These are phyloP conservation scores for Sebastes iracundus DNA, from an alignment of 2,797 vertebrate species.

Conservation along the genomic window DNA sequence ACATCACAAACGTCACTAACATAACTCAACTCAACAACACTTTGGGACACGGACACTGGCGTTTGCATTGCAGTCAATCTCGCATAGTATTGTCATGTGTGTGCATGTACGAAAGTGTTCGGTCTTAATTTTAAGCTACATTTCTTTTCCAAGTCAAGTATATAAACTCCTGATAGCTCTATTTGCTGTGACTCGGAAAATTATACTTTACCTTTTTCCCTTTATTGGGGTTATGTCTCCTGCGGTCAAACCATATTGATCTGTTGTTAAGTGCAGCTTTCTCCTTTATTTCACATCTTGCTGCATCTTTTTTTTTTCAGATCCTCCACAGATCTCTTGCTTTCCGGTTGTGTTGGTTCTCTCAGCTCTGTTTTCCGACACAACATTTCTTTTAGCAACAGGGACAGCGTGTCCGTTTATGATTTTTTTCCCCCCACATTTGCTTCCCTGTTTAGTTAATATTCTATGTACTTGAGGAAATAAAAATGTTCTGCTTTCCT, in stretches of 20 bases:
- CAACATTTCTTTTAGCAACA: background rate
- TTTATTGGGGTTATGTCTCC: slow-evolving; percentile 41
- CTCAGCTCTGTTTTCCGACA: background rate
- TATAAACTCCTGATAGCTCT: slow-evolving; percentile 4
- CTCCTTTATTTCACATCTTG: slow-evolving; percentile 18
- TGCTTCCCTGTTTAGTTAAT: background rate
- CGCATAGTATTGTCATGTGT: background rate
- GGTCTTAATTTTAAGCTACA: background rate
- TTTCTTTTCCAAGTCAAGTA: slow-evolving; percentile 14
- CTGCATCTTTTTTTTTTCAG: background rate
- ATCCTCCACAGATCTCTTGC: background rate
- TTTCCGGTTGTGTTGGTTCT: slow-evolving; percentile 6
- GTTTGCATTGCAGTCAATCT: background rate
- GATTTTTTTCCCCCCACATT: background rate
- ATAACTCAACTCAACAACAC: background rate
- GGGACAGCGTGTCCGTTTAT: background rate
- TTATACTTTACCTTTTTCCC: slow-evolving; percentile 24
- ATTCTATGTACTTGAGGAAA: slow-evolving; percentile 10
- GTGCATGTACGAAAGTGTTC: background rate
- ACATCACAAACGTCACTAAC: background rate
- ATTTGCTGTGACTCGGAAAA: slow-evolving; percentile 27
- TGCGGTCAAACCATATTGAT: slow-evolving; percentile 42
- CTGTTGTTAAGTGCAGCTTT: slow-evolving; percentile 36
- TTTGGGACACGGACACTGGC: background rate
- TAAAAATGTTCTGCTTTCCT: slow-evolving; percentile 6